A percentile compares a stretch with the other conserved stretches of the same genome.
Conservation (phyloP, 1,140 invertebrate species). For the Calosoma granatense region DNA sequence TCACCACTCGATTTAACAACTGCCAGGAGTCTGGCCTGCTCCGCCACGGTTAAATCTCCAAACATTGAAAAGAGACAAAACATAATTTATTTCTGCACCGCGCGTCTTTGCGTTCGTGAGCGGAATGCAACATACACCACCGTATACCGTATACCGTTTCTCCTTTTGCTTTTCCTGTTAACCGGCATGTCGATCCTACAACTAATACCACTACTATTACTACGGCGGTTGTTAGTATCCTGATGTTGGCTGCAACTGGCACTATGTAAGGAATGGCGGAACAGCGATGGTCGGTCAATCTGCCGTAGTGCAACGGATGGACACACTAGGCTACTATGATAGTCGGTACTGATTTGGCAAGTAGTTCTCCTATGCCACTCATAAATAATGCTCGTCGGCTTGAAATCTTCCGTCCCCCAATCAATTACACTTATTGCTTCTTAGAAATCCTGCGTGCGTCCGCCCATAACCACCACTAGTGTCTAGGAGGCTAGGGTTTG, state of each 20-base stretch:
- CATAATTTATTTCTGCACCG: conserved; percentile 1
- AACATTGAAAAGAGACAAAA: conserved; percentile 8
- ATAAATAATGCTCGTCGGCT: not conserved
- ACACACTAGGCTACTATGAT: too few species aligned
- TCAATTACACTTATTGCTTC: conserved; percentile 3
- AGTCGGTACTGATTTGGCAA: not conserved
- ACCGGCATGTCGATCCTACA: too few species aligned
- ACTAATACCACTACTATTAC: too few species aligned
- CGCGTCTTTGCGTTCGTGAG: not conserved
- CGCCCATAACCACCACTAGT: not conserved
- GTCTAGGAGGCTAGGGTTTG: not conserved
- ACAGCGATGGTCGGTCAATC: too few species aligned
- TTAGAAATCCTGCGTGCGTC: not conserved
- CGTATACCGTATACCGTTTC: too few species aligned
- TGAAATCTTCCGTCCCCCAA: not conserved
- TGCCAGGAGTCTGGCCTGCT: conserved; percentile 8
- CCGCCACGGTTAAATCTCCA: not conserved
- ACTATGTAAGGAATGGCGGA: too few species aligned
- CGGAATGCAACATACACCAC: not conserved
- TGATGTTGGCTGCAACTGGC: too few species aligned
- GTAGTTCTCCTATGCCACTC: not conserved
- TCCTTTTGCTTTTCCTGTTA: not conserved
- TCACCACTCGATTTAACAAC: conserved; percentile 20
- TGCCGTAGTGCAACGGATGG: too few species aligned
- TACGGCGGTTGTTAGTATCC: too few species aligned